phyloP scores from a whole-genome alignment of 2,113 vertebrate species.

The Ptilorrhoa leucosticta region DNA sequence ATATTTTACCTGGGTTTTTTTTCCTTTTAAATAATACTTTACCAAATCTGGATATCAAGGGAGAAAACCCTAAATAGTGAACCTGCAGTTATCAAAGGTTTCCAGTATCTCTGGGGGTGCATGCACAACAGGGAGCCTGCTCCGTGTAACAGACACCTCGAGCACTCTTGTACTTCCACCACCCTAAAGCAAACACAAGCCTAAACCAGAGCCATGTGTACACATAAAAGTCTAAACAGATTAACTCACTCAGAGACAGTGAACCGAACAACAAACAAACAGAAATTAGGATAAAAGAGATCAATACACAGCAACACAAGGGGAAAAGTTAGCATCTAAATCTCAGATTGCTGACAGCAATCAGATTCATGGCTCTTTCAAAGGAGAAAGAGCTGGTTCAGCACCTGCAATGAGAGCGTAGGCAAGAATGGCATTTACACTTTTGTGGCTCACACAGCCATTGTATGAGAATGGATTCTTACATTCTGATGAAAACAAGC shows the following conservation, averaged over 20 bases:
- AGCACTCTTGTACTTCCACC: neutral
- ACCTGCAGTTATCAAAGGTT: neutral
- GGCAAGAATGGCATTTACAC: neutral
- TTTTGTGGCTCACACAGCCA: neutral
- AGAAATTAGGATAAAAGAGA: slow-evolving; percentile 55
- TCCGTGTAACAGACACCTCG: neutral
- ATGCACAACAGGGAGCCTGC: neutral
- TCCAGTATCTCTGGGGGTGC: neutral
- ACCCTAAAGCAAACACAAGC: slow-evolving; percentile 27
- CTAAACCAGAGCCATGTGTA: slow-evolving; percentile 31
- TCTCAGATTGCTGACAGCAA: slow-evolving; percentile 29
- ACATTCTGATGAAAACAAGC: slow-evolving; percentile 51
- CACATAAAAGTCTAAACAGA: slow-evolving; percentile 46
- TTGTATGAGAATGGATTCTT: slow-evolving; percentile 5
- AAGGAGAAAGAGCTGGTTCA: slow-evolving; percentile 56
- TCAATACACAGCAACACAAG: slow-evolving; percentile 2
- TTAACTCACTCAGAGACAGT: slow-evolving; percentile 26
- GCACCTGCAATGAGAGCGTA: slow-evolving; percentile 15
- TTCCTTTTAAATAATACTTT: neutral
- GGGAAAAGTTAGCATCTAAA: slow-evolving; percentile 51
- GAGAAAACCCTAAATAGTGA: rapidly evolving
- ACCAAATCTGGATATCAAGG: neutral
- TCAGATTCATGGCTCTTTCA: slow-evolving; percentile 46
- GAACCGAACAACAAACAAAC: slow-evolving; percentile 52
- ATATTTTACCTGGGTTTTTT: rapidly evolving